Evolutionary conservation across 2,888 invertebrate species (phyloP).

Genomic region (Eristalinus sepulchralis): DNA sequence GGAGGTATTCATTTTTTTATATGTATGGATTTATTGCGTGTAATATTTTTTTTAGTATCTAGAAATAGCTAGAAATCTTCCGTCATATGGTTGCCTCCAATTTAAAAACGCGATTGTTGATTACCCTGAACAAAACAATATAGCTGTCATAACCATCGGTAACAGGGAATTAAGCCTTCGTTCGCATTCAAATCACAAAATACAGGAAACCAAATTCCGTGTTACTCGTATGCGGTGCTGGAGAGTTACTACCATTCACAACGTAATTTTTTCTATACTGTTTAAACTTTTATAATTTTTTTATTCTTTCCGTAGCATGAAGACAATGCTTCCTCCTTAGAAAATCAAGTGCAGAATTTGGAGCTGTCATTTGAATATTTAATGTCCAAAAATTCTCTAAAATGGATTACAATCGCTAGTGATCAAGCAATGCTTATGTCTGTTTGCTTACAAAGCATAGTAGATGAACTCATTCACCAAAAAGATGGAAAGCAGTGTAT

Average conservation of each 20-base stretch:
- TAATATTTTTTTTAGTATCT: constrained; percentile 85
- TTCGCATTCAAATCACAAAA: constrained; percentile 83
- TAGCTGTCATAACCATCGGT: constrained; percentile 91
- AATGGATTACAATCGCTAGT: constrained; percentile 96
- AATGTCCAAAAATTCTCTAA: constrained; percentile 93
- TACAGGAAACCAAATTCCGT: constrained; percentile 93
- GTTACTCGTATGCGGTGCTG: constrained; percentile 98
- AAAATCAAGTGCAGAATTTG: constrained; percentile 79
- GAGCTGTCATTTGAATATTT: constrained; percentile 98
- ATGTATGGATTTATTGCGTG: neutral
- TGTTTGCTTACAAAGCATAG: constrained; percentile 96
- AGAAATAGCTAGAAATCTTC: constrained; percentile 90
- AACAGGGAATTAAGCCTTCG: constrained; percentile 92
- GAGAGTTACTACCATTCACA: constrained; percentile 94
- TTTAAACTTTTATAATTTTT: neutral
- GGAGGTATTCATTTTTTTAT: constrained; percentile 83
- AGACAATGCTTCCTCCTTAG: constrained; percentile 53
- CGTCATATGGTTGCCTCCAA: constrained; percentile 94
- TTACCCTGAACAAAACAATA: constrained; percentile 86
- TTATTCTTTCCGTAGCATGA: constrained; percentile 24
- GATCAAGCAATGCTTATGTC: constrained; percentile 97
- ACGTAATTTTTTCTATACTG: constrained; percentile 81
- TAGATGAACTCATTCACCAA: constrained; percentile 93
- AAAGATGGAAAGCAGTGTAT: constrained; percentile 84
- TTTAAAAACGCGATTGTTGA: constrained; percentile 89